Percentiles rank a stretch among this genome's conserved stretches.
These are phyloP conservation scores for Diadromus collaris DNA, from an alignment of 2,888 invertebrate genomes.

Conservation along the genomic window DNA sequence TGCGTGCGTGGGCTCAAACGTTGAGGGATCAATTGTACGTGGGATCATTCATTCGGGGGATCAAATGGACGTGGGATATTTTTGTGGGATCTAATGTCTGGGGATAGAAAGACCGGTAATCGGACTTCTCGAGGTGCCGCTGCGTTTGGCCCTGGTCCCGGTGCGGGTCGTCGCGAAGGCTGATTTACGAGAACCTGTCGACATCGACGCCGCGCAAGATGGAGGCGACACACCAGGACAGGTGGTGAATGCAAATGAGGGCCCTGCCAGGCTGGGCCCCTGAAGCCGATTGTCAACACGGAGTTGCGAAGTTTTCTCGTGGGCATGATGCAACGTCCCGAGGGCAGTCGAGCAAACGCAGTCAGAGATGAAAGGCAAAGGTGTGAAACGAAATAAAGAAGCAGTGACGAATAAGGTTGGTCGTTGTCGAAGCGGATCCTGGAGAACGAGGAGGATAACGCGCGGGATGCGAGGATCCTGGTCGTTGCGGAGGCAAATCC, in stretches of 20 bases:
- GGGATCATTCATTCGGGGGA: too few species aligned
- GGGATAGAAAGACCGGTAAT: too few species aligned
- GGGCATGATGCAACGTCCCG: slow-evolving; percentile 21
- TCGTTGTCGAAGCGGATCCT: slow-evolving; percentile 35
- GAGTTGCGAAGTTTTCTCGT: slow-evolving; percentile 10
- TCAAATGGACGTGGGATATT: too few species aligned
- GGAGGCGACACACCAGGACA: slow-evolving; percentile 64
- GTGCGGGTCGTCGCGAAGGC: slow-evolving; percentile 28
- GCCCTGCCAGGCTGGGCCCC: slow-evolving; percentile 30
- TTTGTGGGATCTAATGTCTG: too few species aligned
- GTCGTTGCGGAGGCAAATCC: slow-evolving; percentile 18
- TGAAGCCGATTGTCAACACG: slow-evolving; percentile 37
- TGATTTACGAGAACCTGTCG: slow-evolving; percentile 65
- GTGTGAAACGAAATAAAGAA: background rate
- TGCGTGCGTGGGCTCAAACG: too few species aligned
- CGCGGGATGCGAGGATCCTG: background rate
- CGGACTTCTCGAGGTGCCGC: too few species aligned
- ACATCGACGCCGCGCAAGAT: slow-evolving; percentile 55
- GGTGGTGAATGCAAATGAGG: slow-evolving; percentile 71
- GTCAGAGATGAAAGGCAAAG: background rate
- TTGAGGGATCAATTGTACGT: too few species aligned
- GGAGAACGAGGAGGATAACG: slow-evolving; percentile 42
- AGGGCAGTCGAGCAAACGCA: slow-evolving; percentile 31
- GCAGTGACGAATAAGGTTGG: slow-evolving; percentile 11
- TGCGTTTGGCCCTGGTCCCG: background rate